Evolutionary conservation across 2,888 invertebrate genomes (phyloP).

Genomic region (Oxycera nigricornis): DNA sequence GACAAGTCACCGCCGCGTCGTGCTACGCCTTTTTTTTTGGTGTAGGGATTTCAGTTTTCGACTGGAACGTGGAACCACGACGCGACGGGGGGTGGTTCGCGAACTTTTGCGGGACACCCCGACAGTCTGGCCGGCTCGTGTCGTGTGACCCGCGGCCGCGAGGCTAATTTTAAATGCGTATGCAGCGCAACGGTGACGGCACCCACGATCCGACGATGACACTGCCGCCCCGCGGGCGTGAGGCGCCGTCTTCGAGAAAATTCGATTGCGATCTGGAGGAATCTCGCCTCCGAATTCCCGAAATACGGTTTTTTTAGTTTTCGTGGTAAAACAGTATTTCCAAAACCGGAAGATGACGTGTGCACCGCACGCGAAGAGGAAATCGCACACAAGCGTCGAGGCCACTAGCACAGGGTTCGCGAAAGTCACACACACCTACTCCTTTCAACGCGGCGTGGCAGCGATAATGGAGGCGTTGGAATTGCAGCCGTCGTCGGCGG

Average conservation of each 20-base stretch:
- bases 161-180: constrained; percentile 28
- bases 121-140: not conserved
- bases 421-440: constrained; percentile 22
- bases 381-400: not conserved
- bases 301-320: not conserved
- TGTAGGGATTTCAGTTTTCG: constrained; percentile 3
- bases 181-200: not conserved
- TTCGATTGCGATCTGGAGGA: no score
- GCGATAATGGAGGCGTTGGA: constrained; percentile 23
- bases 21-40: constrained; percentile 36
- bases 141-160: not conserved
- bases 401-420: constrained; percentile 1
- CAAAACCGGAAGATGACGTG: constrained; percentile 12
- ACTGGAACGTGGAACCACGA: not conserved
- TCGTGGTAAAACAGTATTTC: not conserved
- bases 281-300: no score
- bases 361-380: not conserved
- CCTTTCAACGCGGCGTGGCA: constrained; percentile 24
- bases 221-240: not conserved
- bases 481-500: not conserved
- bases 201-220: not conserved
- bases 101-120: not conserved
- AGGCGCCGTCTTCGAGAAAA: not conserved
- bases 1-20: constrained; percentile 24
- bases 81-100: not conserved